These are phyloP conservation scores for Cygnus atratus DNA, from an alignment of 2,113 vertebrate genomes.

Conservation along the genomic window DNA sequence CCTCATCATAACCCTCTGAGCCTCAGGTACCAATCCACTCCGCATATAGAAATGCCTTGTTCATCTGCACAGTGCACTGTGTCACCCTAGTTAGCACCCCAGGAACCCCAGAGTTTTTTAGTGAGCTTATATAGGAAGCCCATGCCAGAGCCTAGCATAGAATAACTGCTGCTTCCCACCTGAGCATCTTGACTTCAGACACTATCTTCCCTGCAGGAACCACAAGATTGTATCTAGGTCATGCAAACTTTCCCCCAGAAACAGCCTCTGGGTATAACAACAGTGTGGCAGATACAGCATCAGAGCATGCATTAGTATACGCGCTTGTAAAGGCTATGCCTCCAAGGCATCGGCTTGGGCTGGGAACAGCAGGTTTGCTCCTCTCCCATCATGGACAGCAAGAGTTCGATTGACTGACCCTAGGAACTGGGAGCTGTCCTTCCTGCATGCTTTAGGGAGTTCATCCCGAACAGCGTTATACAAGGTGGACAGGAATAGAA, in stretches of 20 bases:
- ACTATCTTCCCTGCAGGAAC: not conserved
- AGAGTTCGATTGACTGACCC: not conserved
- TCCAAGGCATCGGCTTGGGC: not conserved
- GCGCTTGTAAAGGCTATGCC: not conserved
- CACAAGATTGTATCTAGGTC: constrained; percentile 14
- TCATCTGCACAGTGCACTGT: not conserved
- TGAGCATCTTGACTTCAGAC: not conserved
- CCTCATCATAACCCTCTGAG: not conserved
- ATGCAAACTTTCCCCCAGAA: constrained; percentile 17
- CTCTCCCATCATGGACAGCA: not conserved
- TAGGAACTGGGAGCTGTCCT: not conserved
- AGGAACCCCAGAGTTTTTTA: not conserved
- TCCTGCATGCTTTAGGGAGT: not conserved
- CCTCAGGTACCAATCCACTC: not conserved
- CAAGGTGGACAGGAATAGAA: not conserved
- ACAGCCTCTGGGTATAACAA: constrained; percentile 41
- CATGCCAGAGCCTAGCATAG: not conserved
- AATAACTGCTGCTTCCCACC: not conserved
- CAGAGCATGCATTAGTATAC: not conserved
- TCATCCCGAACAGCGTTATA: not conserved
- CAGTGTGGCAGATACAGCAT: constrained; percentile 3
- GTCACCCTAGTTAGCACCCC: not conserved
- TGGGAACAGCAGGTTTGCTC: not conserved
- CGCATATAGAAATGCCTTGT: not conserved
- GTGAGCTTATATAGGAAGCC: not conserved